Evolutionary conservation across 1,140 invertebrate species (phyloP).

Genomic region (Adoxophyes honmai): DNA sequence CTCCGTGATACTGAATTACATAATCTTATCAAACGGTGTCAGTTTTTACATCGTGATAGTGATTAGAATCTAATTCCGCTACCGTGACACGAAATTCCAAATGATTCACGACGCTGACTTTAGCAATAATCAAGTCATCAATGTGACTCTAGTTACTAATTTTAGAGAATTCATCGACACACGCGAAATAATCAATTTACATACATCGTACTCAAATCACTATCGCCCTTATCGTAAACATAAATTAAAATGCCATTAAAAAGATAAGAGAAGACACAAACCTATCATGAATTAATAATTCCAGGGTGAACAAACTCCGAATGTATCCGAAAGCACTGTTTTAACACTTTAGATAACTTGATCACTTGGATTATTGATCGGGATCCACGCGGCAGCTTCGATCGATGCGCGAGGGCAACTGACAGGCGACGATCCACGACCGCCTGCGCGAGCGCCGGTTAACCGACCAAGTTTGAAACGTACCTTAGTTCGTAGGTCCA

Average conservation of each 20-base stretch:
- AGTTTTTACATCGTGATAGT: background rate
- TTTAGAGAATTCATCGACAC: slow-evolving; percentile 18
- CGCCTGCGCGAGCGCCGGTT: slow-evolving; percentile 58
- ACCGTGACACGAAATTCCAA: background rate
- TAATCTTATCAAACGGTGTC: background rate
- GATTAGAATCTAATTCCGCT: background rate
- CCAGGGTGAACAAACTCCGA: slow-evolving; percentile 10
- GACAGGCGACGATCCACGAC: slow-evolving; percentile 45
- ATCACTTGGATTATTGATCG: slow-evolving; percentile 46
- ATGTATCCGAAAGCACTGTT: slow-evolving; percentile 17
- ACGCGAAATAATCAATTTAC: background rate
- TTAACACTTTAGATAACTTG: slow-evolving; percentile 26
- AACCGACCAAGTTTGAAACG: slow-evolving; percentile 39
- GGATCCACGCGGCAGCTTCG: slow-evolving; percentile 27
- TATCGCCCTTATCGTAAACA: slow-evolving; percentile 53
- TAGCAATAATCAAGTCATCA: background rate
- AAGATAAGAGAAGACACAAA: slow-evolving; percentile 16
- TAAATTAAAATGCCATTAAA: slow-evolving; percentile 27
- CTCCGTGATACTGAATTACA: background rate
- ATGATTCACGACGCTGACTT: background rate
- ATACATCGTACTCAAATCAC: slow-evolving; percentile 54
- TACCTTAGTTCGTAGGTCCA: background rate
- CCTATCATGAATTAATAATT: slow-evolving; percentile 17
- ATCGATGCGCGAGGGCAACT: slow-evolving; percentile 69
- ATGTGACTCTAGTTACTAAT: background rate